Conservation (phyloP, 2,888 invertebrate species). For the Apodemia mormo region DNA sequence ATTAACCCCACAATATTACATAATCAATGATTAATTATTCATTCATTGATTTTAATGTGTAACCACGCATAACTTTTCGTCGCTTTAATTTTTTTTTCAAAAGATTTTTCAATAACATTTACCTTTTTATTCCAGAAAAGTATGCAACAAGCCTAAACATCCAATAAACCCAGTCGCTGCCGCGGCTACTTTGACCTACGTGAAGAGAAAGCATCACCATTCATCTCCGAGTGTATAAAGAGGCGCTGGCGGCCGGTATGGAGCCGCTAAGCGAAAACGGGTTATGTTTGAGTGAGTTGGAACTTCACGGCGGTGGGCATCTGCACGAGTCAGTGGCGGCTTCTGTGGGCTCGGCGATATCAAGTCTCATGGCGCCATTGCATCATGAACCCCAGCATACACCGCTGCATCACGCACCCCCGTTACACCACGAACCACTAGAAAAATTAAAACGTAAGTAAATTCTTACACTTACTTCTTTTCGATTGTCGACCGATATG, state of each 20-base stretch:
- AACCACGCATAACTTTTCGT: too few species aligned
- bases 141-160: constrained; percentile 29
- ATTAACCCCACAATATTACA: too few species aligned
- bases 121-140: constrained; percentile 28
- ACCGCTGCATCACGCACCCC: constrained; percentile 82
- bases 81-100: too few species aligned
- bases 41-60: too few species aligned
- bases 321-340: constrained; percentile 77
- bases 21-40: too few species aligned
- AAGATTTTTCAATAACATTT: too few species aligned
- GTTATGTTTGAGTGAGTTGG: constrained; percentile 88
- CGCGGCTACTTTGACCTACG: constrained; percentile 45
- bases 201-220: constrained; percentile 65
- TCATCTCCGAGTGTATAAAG: constrained; percentile 81
- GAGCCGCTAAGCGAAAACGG: constrained; percentile 86
- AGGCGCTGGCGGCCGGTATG: constrained; percentile 85
- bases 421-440: constrained; percentile 86
- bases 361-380: constrained; percentile 78
- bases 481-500: too few species aligned
- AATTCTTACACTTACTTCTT: constrained; percentile 25
- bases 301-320: constrained; percentile 75
- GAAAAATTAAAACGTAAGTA: constrained; percentile 91
- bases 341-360: constrained; percentile 79
- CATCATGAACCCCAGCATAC: constrained; percentile 82
- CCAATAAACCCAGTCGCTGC: constrained; percentile 31